These are phyloP conservation scores for Porites cylindrica DNA, from an alignment of 92 coral and sea anemone species.

Conservation along the genomic window DNA sequence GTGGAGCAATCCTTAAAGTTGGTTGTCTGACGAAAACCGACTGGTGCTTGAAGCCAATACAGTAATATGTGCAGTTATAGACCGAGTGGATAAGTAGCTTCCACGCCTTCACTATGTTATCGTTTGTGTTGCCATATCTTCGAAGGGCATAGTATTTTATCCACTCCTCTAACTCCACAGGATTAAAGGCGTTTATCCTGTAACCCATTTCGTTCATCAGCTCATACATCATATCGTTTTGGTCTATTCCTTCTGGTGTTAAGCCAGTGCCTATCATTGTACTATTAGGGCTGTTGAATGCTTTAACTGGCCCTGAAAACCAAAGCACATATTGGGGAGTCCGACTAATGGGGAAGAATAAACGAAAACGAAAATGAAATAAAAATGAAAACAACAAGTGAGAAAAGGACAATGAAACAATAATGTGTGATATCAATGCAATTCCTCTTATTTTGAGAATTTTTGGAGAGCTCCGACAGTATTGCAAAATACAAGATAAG, in stretches of 20 bases:
- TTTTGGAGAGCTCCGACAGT: too few relatives aligned
- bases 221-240: slow-evolving; percentile 83
- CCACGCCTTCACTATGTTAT: slow-evolving; percentile 61
- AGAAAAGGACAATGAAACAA: too few relatives aligned
- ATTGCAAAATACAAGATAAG: too few relatives aligned
- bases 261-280: slow-evolving; percentile 88
- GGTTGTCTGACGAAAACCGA: slow-evolving; percentile 72
- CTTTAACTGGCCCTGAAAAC: slow-evolving; percentile 74
- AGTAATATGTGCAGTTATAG: slow-evolving; percentile 70
- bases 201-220: slow-evolving; percentile 93
- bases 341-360: too few relatives aligned
- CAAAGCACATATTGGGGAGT: too few relatives aligned
- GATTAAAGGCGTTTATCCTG: slow-evolving; percentile 48
- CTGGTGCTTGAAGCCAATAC: slow-evolving; percentile 37
- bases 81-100: slow-evolving; percentile 58
- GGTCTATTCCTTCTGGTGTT: slow-evolving; percentile 86
- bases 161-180: slow-evolving; percentile 61
- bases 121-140: slow-evolving; percentile 66
- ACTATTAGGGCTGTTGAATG: slow-evolving; percentile 45
- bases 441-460: too few relatives aligned
- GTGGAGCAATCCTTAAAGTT: slow-evolving; percentile 54
- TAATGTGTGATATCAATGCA: too few relatives aligned
- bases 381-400: too few relatives aligned
- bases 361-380: too few relatives aligned
- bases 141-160: slow-evolving; percentile 58